Evolutionary conservation across 2,888 invertebrate species (phyloP).

Genomic region (Melinopterus prodromus): DNA sequence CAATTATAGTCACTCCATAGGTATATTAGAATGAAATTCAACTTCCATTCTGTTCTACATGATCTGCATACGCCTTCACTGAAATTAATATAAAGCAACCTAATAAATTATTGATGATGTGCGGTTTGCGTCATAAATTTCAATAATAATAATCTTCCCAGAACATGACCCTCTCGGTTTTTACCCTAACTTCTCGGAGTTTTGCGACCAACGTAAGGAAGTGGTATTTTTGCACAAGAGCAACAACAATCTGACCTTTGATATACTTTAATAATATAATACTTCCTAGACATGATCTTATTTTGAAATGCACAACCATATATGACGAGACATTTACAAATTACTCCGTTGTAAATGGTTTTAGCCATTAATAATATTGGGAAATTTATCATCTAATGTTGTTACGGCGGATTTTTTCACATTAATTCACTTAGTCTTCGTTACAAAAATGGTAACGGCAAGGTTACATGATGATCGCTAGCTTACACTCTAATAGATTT

Average conservation of each 20-base stretch:
- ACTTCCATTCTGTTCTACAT: not conserved
- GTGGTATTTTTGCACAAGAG: not conserved
- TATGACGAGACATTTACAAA: not conserved
- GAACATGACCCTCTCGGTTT: not conserved
- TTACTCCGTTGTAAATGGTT: not conserved
- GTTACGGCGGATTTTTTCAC: not conserved
- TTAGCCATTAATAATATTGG: not conserved
- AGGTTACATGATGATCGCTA: not conserved
- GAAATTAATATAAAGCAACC: not conserved
- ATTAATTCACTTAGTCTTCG: slow-evolving; percentile 4
- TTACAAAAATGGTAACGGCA: not conserved
- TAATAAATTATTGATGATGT: slow-evolving; percentile 4
- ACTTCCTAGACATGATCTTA: not conserved
- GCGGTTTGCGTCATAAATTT: not conserved
- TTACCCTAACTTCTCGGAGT: not conserved
- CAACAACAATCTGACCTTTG: not conserved
- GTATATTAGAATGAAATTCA: not conserved
- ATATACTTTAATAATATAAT: not conserved
- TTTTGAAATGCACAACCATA: not conserved
- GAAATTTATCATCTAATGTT: slow-evolving; percentile 4
- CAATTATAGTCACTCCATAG: too few species aligned
- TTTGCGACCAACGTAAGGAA: not conserved
- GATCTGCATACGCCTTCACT: not conserved
- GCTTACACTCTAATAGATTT: not conserved
- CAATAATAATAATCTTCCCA: not conserved